Percentiles rank a stretch among this genome's conserved stretches.
Conservation (phyloP, 1,140 invertebrate species). For the Pteromalus puparum region DNA sequence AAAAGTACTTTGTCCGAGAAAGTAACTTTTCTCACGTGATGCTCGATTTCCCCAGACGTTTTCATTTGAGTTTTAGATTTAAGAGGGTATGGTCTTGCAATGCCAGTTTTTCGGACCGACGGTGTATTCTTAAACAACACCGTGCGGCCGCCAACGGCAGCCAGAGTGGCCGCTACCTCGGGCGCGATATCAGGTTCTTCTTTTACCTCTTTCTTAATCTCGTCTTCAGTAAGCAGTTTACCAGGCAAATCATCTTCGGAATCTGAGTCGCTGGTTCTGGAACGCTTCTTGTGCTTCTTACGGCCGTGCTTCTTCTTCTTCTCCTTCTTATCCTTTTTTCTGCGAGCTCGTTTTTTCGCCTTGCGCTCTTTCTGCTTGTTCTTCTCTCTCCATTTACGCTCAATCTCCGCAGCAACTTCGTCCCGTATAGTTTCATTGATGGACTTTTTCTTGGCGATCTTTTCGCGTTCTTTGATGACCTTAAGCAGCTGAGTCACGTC, state of each 20-base stretch:
- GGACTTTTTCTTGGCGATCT: constrained; percentile 68
- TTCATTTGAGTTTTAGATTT: not conserved
- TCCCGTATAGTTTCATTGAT: constrained; percentile 72
- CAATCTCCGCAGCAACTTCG: constrained; percentile 71
- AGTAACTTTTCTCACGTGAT: constrained; percentile 59
- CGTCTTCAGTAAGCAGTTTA: constrained; percentile 61
- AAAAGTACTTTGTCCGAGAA: constrained; percentile 51
- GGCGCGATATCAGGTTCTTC: constrained; percentile 58
- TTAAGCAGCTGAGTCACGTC: constrained; percentile 67
- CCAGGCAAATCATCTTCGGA: constrained; percentile 38
- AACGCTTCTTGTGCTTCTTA: constrained; percentile 59
- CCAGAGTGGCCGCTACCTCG: constrained; percentile 43
- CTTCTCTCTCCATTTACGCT: constrained; percentile 66
- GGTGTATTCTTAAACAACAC: constrained; percentile 43
- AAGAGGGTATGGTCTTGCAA: constrained; percentile 1
- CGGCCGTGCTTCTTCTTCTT: constrained; percentile 59
- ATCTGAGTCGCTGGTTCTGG: constrained; percentile 49
- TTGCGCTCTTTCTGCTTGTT: constrained; percentile 61
- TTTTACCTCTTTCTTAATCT: constrained; percentile 69
- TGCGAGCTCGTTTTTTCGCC: constrained; percentile 57
- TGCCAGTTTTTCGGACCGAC: not conserved
- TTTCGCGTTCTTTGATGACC: constrained; percentile 72
- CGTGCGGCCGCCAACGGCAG: constrained; percentile 33
- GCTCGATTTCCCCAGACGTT: not conserved
- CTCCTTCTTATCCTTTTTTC: constrained; percentile 62